Percentiles rank a stretch among this genome's conserved stretches.
Conservation (phyloP, 2,797 vertebrate genomes). For the Esox masquinongy region DNA sequence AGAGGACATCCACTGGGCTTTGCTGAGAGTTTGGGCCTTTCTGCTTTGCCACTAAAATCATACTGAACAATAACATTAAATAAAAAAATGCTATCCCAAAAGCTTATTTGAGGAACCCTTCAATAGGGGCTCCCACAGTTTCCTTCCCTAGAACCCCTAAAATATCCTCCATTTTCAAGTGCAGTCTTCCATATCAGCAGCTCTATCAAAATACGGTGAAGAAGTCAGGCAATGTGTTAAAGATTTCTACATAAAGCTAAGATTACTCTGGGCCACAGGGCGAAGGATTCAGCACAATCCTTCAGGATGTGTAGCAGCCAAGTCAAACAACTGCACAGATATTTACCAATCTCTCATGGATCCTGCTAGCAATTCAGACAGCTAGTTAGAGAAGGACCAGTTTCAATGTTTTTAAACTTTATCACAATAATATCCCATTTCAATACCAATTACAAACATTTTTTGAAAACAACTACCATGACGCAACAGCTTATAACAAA, state of each 20-base stretch:
- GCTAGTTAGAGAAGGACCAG: constrained; percentile 12
- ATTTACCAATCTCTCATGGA: constrained; percentile 64
- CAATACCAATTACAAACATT: not conserved
- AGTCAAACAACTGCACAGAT: constrained; percentile 64
- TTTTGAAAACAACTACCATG: not conserved
- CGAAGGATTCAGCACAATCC: constrained; percentile 59
- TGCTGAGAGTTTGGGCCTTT: no score
- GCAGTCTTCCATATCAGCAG: constrained; percentile 56
- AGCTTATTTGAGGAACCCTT: no score
- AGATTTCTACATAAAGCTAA: constrained; percentile 68
- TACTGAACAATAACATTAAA: no score
- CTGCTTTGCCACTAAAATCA: no score
- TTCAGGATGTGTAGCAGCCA: constrained; percentile 65
- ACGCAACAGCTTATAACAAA: not conserved
- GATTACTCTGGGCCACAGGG: constrained; percentile 64
- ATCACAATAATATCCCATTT: not conserved
- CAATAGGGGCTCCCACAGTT: no score
- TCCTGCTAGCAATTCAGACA: constrained; percentile 37
- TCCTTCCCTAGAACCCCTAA: no score
- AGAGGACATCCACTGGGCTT: no score
- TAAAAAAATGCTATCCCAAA: no score
- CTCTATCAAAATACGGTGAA: constrained; percentile 55
- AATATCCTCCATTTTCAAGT: constrained; percentile 16
- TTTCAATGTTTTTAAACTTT: no score
- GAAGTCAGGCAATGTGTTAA: constrained; percentile 66